Evolutionary conservation across 2,113 vertebrate species (phyloP).

Genomic region (Cacatua alba): DNA sequence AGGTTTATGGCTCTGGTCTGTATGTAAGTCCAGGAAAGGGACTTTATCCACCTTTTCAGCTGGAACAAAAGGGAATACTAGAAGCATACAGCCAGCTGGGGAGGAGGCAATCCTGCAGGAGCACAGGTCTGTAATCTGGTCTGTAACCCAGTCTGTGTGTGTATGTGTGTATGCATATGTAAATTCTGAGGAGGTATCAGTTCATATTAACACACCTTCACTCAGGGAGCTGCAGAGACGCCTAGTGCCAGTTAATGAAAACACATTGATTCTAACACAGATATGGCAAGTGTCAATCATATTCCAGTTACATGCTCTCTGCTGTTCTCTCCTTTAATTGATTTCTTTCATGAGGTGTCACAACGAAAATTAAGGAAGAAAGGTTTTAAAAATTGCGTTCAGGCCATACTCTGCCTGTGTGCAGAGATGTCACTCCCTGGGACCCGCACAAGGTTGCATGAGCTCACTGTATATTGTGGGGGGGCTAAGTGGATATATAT

Average conservation of each 20-base stretch:
- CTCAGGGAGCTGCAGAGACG: background rate
- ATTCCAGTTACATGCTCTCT: background rate
- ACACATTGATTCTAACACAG: background rate
- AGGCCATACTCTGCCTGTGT: too few species aligned
- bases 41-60: background rate
- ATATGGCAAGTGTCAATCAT: background rate
- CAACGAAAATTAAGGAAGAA: background rate
- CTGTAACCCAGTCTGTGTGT: background rate
- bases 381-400: background rate
- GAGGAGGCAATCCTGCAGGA: background rate
- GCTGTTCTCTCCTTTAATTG: background rate
- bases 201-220: background rate
- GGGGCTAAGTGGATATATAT: background rate
- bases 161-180: too few species aligned
- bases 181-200: background rate
- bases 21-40: background rate
- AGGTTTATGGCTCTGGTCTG: background rate
- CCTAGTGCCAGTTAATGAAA: background rate
- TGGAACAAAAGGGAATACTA: background rate
- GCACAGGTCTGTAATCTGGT: background rate
- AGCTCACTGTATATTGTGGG: background rate
- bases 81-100: background rate
- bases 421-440: background rate
- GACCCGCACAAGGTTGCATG: background rate
- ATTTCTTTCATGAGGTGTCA: background rate